Evolutionary conservation across 64 coral and sea anemone species (phyloP).

Genomic region (Actinia tenebrosa): DNA sequence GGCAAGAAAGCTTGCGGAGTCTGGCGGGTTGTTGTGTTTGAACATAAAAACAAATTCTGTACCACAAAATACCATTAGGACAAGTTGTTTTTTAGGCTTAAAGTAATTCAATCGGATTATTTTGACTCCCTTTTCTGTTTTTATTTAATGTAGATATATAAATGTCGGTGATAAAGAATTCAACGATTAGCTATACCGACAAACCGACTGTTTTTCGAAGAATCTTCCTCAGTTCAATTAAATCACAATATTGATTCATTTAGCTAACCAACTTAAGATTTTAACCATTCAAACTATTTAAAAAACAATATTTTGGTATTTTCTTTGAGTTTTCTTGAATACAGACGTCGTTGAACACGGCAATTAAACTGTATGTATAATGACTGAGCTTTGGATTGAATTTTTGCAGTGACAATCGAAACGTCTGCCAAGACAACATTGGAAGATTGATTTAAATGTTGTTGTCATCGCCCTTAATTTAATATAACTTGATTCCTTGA

Average conservation of each 20-base stretch:
- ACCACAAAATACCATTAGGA: neutral
- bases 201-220: neutral
- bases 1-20: neutral
- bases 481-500: neutral
- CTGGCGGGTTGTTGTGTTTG: neutral
- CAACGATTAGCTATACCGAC: neutral
- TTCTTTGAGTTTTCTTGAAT: neutral
- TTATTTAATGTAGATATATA: neutral
- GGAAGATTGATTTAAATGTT: conserved; percentile 7
- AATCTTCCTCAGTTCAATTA: neutral
- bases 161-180: conserved; percentile 6
- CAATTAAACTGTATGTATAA: no score
- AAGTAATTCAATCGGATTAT: neutral
- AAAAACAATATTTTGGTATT: neutral
- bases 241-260: neutral
- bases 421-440: neutral
- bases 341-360: neutral
- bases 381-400: no score
- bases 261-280: neutral
- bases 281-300: neutral
- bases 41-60: neutral
- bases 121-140: neutral
- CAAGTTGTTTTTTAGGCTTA: neutral
- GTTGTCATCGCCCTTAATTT: neutral
- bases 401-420: neutral